Evolutionary conservation across 2,888 invertebrate species (phyloP).

Genomic region (Synergus umbraculus): DNA sequence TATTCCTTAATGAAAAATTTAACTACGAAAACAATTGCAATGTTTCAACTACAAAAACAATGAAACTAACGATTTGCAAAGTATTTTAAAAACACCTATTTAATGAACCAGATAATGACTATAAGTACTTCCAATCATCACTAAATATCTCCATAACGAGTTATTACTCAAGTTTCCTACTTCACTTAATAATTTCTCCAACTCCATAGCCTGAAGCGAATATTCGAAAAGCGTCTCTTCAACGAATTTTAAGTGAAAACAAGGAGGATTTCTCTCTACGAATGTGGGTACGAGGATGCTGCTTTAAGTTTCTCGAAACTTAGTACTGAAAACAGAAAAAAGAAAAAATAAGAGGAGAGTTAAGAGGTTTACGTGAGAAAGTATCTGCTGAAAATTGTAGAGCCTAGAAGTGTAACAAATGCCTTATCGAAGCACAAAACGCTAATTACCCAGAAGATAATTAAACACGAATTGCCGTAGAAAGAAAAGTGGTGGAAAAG

Average conservation of each 20-base stretch:
- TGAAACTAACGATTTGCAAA: too few species aligned
- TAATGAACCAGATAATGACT: too few species aligned
- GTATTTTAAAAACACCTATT: too few species aligned
- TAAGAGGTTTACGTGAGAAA: slow-evolving; percentile 45
- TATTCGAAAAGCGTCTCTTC: slow-evolving; percentile 8
- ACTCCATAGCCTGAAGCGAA: background rate
- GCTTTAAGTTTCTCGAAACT: slow-evolving; percentile 5
- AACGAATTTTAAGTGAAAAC: slow-evolving; percentile 24
- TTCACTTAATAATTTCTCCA: too few species aligned
- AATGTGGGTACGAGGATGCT: background rate
- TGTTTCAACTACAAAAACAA: too few species aligned
- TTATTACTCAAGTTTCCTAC: too few species aligned
- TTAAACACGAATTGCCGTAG: background rate
- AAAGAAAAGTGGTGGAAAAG: background rate
- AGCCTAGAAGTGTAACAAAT: background rate
- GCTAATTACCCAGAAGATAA: slow-evolving; percentile 25
- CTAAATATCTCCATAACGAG: too few species aligned
- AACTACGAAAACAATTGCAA: too few species aligned
- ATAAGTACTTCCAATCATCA: too few species aligned
- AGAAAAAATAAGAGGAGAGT: slow-evolving; percentile 46
- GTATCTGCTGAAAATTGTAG: slow-evolving; percentile 19
- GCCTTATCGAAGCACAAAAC: slow-evolving; percentile 8
- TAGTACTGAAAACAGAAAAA: background rate
- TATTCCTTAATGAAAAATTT: too few species aligned
- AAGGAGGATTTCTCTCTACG: slow-evolving; percentile 10